Percentiles rank a stretch among this genome's conserved stretches.
Evolutionary conservation across 2,797 vertebrate genomes (phyloP).

Genomic region (Cossypha heuglini): DNA sequence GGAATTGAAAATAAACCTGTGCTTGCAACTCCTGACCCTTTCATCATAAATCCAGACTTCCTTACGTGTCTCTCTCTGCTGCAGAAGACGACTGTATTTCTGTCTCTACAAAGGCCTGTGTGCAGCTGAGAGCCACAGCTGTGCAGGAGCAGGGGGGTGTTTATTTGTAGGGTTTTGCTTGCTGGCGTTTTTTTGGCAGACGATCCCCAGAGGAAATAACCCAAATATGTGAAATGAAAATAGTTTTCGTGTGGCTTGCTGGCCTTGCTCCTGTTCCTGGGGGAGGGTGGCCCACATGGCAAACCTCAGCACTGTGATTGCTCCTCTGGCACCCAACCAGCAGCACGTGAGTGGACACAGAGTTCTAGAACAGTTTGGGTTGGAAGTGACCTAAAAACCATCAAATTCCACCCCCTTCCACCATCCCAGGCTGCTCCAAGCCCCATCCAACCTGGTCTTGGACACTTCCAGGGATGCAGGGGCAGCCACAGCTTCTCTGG

Average conservation of each 20-base stretch:
- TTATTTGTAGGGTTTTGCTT: slow-evolving; percentile 14
- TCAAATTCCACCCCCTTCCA: not conserved
- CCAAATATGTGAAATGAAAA: not conserved
- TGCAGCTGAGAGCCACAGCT: slow-evolving; percentile 17
- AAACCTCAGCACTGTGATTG: not conserved
- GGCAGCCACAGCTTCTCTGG: not conserved
- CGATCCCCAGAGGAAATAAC: not conserved
- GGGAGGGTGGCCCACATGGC: not conserved
- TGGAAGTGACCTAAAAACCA: not conserved
- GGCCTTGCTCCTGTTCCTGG: not conserved
- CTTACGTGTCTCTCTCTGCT: slow-evolving; percentile 15
- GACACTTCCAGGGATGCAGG: not conserved
- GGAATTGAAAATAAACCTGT: slow-evolving; percentile 67
- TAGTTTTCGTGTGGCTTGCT: not conserved
- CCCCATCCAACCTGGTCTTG: rapidly evolving
- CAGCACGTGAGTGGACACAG: not conserved
- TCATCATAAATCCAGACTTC: slow-evolving; percentile 60
- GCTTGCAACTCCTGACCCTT: slow-evolving; percentile 57
- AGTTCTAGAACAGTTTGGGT: not conserved
- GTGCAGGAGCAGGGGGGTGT: not conserved
- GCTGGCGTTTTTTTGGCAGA: not conserved
- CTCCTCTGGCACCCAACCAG: not conserved
- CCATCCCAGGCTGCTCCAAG: rapidly evolving
- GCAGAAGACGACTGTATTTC: slow-evolving; percentile 13
- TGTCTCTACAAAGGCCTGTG: not conserved